These are phyloP conservation scores for Gymnothorax reevesii DNA, from an alignment of 2,797 vertebrate species.

Conservation along the genomic window DNA sequence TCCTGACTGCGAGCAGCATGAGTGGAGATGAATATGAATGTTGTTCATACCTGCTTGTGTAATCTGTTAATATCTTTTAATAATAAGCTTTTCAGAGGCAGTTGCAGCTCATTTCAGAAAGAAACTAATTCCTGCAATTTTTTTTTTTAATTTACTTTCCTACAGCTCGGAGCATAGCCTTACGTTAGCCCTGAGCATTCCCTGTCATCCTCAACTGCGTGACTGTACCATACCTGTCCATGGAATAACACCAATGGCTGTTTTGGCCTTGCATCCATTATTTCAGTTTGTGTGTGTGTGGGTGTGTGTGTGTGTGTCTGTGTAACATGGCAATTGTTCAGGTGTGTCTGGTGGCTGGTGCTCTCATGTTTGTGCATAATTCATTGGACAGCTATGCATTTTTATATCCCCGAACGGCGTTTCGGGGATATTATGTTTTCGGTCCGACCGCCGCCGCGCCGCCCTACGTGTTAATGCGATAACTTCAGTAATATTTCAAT, in stretches of 20 bases:
- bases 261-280: conserved; percentile 47
- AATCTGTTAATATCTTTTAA: conserved; percentile 2
- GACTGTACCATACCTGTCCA: conserved; percentile 16
- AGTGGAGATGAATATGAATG: not conserved
- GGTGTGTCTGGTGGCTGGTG: not conserved
- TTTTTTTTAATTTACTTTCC: not conserved
- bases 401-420: no score
- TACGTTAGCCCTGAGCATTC: not conserved
- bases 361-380: not conserved
- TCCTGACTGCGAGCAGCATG: not conserved
- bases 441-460: no score
- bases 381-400: not conserved
- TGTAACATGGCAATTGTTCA: not conserved
- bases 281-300: conserved; percentile 32
- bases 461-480: no score
- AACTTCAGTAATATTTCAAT: no score
- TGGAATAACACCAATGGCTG: conserved; percentile 38
- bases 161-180: conserved; percentile 43
- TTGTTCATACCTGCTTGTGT: not conserved
- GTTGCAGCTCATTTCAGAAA: not conserved
- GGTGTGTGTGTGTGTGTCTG: not conserved
- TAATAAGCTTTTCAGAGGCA: not conserved
- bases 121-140: not conserved
- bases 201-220: no score
- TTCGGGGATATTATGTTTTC: no score